These are phyloP conservation scores for Nephrotoma guestfalica DNA, from an alignment of 2,888 invertebrate species.

Conservation along the genomic window DNA sequence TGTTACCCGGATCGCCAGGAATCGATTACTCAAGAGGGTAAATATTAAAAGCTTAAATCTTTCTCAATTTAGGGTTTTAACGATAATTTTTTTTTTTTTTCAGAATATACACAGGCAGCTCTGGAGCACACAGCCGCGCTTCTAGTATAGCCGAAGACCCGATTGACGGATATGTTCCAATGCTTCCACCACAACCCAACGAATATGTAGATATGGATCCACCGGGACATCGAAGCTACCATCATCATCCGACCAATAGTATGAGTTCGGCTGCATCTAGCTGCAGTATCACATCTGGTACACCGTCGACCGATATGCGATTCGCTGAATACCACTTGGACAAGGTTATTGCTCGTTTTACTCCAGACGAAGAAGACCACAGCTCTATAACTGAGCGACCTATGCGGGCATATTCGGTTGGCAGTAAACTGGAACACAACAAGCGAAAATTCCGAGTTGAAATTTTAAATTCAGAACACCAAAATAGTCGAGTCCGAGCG, in stretches of 20 bases:
- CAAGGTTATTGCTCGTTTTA: constrained; percentile 61
- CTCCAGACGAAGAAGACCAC: constrained; percentile 42
- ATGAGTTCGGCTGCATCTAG: constrained; percentile 51
- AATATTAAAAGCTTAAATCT: neutral
- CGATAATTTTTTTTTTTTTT: neutral
- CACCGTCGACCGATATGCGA: constrained; percentile 63
- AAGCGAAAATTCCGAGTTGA: constrained; percentile 37
- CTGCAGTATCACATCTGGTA: constrained; percentile 62
- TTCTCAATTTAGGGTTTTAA: neutral
- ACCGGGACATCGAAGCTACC: constrained; percentile 12
- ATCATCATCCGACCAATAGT: constrained; percentile 21
- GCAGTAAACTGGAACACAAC: constrained; percentile 56
- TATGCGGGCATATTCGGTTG: constrained; percentile 72
- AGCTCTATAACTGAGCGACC: constrained; percentile 36
- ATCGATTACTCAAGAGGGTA: constrained; percentile 17
- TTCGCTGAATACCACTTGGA: constrained; percentile 68
- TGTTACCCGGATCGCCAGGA: constrained; percentile 38
- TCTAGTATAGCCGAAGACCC: constrained; percentile 42
- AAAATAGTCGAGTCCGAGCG: constrained; percentile 46
- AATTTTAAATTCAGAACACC: constrained; percentile 31
- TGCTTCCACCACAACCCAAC: constrained; percentile 37
- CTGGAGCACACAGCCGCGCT: constrained; percentile 44
- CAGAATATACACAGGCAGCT: constrained; percentile 23
- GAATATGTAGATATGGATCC: constrained; percentile 50
- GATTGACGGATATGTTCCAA: constrained; percentile 47